Percentiles rank a stretch among this genome's conserved stretches.
phyloP scores from a whole-genome alignment of 2,113 vertebrate genomes.

The Ptilonorhynchus violaceus region DNA sequence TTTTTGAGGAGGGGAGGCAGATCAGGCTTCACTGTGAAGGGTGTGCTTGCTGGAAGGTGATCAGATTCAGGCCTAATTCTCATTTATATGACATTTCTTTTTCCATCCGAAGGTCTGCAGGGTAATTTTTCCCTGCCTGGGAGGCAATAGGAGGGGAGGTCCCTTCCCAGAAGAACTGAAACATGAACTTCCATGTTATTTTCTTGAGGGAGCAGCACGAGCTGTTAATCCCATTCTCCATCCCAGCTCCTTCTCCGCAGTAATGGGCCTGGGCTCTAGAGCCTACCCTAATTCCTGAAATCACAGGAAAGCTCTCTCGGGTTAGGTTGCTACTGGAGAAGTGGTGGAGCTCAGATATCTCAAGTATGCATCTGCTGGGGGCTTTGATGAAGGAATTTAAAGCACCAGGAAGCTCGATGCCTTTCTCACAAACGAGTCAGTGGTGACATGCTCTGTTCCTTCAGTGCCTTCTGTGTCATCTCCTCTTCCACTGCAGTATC shows the following conservation, averaged over 20 bases:
- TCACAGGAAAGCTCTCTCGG: neutral
- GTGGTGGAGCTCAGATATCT: neutral
- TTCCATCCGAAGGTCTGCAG: neutral
- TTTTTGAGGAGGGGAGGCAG: neutral
- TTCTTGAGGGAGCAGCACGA: neutral
- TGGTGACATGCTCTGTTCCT: neutral
- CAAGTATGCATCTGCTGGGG: neutral
- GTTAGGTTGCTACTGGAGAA: neutral
- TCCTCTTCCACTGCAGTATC: neutral
- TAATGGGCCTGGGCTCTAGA: neutral
- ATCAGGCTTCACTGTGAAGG: neutral
- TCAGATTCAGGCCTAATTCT: neutral
- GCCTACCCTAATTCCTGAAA: conserved; percentile 27
- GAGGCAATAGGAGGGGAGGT: neutral
- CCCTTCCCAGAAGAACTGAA: neutral
- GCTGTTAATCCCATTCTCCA: neutral
- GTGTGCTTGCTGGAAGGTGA: neutral
- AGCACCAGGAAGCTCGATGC: neutral
- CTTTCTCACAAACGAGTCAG: neutral
- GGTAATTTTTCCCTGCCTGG: neutral
- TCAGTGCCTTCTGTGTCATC: rapidly evolving
- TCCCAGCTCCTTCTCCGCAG: neutral
- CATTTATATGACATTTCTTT: neutral
- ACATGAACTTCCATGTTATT: neutral
- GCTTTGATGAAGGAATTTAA: neutral